A percentile compares a stretch with the other conserved stretches of the same genome.
Evolutionary conservation across 2,113 vertebrate species (phyloP).

Genomic region (Colius striatus): DNA sequence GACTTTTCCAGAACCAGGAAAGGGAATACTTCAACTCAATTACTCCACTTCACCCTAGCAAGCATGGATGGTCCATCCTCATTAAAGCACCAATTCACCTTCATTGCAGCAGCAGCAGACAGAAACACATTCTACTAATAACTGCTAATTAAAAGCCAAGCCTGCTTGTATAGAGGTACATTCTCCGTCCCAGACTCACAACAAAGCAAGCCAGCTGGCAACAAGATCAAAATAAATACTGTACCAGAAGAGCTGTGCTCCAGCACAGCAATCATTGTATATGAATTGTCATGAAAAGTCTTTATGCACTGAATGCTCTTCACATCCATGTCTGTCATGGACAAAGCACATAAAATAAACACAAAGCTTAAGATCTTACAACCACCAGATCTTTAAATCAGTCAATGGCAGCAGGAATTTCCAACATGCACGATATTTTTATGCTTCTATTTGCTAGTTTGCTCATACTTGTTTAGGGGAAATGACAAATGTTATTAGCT

Average conservation of each 20-base stretch:
- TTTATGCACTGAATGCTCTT: background rate
- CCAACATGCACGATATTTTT: fast-evolving
- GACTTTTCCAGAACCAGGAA: slow-evolving; percentile 5
- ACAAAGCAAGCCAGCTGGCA: slow-evolving; percentile 30
- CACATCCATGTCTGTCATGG: background rate
- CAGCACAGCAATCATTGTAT: background rate
- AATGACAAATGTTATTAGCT: background rate
- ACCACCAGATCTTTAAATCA: background rate
- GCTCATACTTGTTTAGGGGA: background rate
- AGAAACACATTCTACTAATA: slow-evolving; percentile 14
- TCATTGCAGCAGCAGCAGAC: background rate
- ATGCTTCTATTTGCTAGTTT: background rate
- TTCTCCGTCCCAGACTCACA: slow-evolving; percentile 1
- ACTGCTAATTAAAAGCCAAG: slow-evolving; percentile 60
- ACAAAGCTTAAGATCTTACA: background rate
- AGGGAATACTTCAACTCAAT: slow-evolving; percentile 61
- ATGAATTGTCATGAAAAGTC: background rate
- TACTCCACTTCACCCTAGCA: background rate
- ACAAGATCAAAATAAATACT: slow-evolving; percentile 37
- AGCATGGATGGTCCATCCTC: background rate
- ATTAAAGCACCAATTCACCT: slow-evolving; percentile 26
- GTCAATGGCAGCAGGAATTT: background rate
- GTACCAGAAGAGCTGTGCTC: background rate
- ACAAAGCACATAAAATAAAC: background rate
- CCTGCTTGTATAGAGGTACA: background rate